phyloP scores from a whole-genome alignment of 2,113 vertebrate genomes.

The Melospiza melodia region DNA sequence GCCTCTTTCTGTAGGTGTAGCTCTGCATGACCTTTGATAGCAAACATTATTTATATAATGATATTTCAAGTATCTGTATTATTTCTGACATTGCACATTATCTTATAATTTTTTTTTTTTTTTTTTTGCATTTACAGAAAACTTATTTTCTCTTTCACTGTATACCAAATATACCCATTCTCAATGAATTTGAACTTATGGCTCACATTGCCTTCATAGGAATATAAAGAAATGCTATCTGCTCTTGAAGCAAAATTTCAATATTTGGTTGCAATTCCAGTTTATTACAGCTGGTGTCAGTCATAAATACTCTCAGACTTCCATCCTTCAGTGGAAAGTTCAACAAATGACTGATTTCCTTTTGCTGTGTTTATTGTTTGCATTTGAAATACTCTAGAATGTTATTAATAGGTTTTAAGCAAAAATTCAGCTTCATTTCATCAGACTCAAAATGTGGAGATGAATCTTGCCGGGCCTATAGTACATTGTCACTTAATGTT shows the following conservation, averaged over 20 bases:
- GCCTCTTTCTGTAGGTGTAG: not conserved
- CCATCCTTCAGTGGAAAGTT: not conserved
- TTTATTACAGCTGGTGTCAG: slow-evolving; percentile 9
- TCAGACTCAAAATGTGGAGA: not conserved
- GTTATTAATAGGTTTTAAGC: not conserved
- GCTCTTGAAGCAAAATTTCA: not conserved
- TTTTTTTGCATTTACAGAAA: not conserved
- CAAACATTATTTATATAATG: not conserved
- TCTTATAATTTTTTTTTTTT: not conserved
- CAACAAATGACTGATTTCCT: not conserved
- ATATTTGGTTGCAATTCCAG: not conserved
- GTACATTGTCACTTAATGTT: not conserved
- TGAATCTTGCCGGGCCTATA: not conserved
- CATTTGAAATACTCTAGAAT: not conserved
- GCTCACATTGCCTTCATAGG: not conserved
- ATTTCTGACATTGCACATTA: not conserved
- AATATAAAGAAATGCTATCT: not conserved
- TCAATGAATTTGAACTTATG: not conserved
- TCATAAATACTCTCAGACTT: not conserved
- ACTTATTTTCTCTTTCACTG: not conserved
- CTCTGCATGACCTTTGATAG: not conserved
- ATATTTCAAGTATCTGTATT: not conserved
- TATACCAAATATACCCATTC: not conserved
- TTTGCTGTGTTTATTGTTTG: not conserved
- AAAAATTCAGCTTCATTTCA: not conserved